phyloP scores from a whole-genome alignment of 1,140 invertebrate genomes.

The Drosophila setifemur region DNA sequence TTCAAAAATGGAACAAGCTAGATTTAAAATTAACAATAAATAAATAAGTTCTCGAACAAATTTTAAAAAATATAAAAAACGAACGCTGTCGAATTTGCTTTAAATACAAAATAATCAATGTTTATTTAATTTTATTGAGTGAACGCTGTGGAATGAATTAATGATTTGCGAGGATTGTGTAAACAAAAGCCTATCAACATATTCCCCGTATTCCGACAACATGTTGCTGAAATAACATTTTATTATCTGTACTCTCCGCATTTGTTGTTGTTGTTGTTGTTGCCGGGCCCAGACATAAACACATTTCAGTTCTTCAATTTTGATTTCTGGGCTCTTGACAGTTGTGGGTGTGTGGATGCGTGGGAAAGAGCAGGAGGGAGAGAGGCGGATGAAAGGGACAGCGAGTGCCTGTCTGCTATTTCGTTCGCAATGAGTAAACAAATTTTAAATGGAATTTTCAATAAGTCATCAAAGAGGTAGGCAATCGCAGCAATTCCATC shows the following conservation, averaged over 20 bases:
- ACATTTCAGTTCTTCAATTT: slow-evolving; percentile 61
- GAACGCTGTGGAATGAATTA: neutral
- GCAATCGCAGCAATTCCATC: neutral
- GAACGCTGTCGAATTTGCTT: no score
- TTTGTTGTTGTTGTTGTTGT: slow-evolving; percentile 20
- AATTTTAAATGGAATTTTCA: slow-evolving; percentile 82
- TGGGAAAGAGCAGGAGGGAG: no score
- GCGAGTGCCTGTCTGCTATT: slow-evolving; percentile 30
- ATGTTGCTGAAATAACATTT: slow-evolving; percentile 23
- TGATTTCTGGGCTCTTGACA: slow-evolving; percentile 65
- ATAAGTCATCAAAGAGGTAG: slow-evolving; percentile 74
- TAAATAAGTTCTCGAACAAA: no score
- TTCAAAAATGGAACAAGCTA: no score
- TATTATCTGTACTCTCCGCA: slow-evolving; percentile 26
- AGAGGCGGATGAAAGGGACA: neutral
- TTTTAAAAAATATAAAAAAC: no score
- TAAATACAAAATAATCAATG: no score
- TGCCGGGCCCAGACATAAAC: slow-evolving; percentile 63
- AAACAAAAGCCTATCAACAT: neutral
- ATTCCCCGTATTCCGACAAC: slow-evolving; percentile 1
- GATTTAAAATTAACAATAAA: no score
- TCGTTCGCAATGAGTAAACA: slow-evolving; percentile 77
- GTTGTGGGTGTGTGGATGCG: slow-evolving; percentile 28
- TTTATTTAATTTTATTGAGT: neutral
- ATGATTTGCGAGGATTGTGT: neutral